These are phyloP conservation scores for Onychomys leucogaster DNA, from an alignment of 2,797 vertebrate species.

Conservation along the genomic window DNA sequence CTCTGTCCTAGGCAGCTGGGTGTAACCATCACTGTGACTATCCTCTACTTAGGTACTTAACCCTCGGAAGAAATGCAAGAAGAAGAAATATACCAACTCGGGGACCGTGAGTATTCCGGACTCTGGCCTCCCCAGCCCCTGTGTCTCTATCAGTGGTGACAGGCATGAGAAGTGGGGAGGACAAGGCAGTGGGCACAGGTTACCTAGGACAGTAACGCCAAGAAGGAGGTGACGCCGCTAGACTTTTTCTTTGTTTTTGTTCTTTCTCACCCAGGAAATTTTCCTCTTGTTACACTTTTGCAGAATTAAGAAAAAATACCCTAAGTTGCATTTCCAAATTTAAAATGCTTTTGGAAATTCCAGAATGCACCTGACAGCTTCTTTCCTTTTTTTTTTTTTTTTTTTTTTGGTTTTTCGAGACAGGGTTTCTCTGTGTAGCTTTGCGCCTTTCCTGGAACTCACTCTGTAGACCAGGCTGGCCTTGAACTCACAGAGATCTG, in stretches of 20 bases:
- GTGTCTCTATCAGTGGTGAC: neutral
- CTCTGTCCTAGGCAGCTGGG: neutral
- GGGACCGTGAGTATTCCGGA: conserved; percentile 92
- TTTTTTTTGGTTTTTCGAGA: too few relatives aligned
- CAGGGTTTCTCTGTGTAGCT: too few relatives aligned
- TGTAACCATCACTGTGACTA: neutral
- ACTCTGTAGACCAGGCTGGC: too few relatives aligned
- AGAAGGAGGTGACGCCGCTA: neutral
- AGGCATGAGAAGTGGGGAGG: neutral
- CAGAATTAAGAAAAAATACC: neutral
- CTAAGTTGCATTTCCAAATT: conserved; percentile 45
- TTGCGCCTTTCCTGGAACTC: too few relatives aligned
- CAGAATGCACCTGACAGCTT: conserved; percentile 18
- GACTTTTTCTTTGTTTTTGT: neutral
- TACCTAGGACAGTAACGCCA: neutral
- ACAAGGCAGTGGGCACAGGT: neutral
- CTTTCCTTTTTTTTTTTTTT: neutral
- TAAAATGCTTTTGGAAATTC: conserved; percentile 46
- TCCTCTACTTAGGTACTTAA: conserved; percentile 87
- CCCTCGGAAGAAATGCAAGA: conserved; percentile 97
- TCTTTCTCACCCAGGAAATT: neutral
- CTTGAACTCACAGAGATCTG: too few relatives aligned
- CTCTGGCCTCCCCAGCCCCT: neutral
- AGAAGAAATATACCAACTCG: conserved; percentile 97
- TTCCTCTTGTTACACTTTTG: conserved; percentile 13